Evolutionary conservation across 2,888 invertebrate species (phyloP).

Genomic region (Perdita meconis): DNA sequence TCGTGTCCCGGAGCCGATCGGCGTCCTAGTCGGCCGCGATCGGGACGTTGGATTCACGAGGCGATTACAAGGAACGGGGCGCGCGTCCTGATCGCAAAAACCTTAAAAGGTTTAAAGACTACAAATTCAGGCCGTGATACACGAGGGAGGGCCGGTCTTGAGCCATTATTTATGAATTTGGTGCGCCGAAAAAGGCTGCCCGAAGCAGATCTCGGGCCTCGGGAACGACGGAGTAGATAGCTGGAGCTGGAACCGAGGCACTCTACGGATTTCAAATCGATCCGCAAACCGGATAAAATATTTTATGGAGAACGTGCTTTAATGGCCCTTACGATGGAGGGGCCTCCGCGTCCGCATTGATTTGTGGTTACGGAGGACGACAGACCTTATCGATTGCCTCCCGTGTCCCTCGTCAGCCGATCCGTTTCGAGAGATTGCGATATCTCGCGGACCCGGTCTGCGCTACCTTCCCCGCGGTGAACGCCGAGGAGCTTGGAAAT

Average conservation of each 20-base stretch:
- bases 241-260: conserved; percentile 36
- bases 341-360: conserved; percentile 66
- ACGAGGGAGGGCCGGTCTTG: conserved; percentile 74
- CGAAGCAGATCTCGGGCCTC: conserved; percentile 31
- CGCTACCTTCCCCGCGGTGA: conserved; percentile 12
- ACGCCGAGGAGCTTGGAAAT: conserved; percentile 26
- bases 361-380: conserved; percentile 67
- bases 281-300: conserved; percentile 79
- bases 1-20: conserved; percentile 59
- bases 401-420: conserved; percentile 58
- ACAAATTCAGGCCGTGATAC: conserved; percentile 79
- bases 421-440: conserved; percentile 63
- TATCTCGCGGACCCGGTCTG: conserved; percentile 47
- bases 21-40: conserved; percentile 40
- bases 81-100: conserved; percentile 74
- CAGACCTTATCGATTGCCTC: conserved; percentile 71
- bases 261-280: conserved; percentile 76
- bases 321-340: conserved; percentile 70
- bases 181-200: conserved; percentile 76
- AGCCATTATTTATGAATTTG: conserved; percentile 83
- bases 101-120: conserved; percentile 82
- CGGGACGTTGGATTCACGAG: conserved; percentile 28
- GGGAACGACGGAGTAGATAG: conserved; percentile 37
- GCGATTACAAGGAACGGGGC: conserved; percentile 63
- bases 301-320: conserved; percentile 76